phyloP scores from a whole-genome alignment of 2,797 vertebrate species.

The Phyllotis vaccarum region DNA sequence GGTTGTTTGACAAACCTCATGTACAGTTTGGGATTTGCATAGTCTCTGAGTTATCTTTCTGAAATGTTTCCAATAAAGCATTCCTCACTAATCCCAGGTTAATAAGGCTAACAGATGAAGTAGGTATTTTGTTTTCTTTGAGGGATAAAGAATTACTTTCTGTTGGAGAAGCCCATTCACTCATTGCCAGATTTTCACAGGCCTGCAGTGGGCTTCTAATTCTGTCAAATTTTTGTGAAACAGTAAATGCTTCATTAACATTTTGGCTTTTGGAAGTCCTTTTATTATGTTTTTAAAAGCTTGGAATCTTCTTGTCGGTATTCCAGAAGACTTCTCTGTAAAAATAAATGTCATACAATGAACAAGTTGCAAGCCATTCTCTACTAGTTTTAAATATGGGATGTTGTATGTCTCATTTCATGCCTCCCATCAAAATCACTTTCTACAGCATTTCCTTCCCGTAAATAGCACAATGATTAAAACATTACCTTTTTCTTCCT shows the following conservation, averaged over 20 bases:
- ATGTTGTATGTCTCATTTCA: not conserved
- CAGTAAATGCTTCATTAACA: constrained; percentile 91
- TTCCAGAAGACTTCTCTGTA: constrained; percentile 95
- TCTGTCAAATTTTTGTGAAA: constrained; percentile 87
- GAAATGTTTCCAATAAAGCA: constrained; percentile 87
- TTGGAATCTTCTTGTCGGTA: constrained; percentile 87
- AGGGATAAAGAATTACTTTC: constrained; percentile 62
- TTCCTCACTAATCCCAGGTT: constrained; percentile 59
- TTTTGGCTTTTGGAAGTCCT: constrained; percentile 84
- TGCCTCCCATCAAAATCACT: constrained; percentile 29
- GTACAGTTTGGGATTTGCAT: constrained; percentile 59
- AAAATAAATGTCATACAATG: constrained; percentile 39
- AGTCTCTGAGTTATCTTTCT: constrained; percentile 86
- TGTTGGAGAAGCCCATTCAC: constrained; percentile 67
- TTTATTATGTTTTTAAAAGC: constrained; percentile 82
- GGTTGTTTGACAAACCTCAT: constrained; percentile 76
- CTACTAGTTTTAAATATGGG: constrained; percentile 34
- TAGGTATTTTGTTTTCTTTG: constrained; percentile 82
- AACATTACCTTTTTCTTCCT: constrained; percentile 93
- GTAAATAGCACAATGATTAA: constrained; percentile 45
- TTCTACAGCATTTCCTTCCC: not conserved
- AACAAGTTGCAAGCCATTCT: not conserved
- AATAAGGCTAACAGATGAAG: constrained; percentile 82
- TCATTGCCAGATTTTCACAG: constrained; percentile 86
- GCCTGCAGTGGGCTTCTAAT: constrained; percentile 91